A percentile compares a stretch with the other conserved stretches of the same genome.
Conservation (phyloP, 1,140 invertebrate species). For the Pygmarrhopalites habei region DNA sequence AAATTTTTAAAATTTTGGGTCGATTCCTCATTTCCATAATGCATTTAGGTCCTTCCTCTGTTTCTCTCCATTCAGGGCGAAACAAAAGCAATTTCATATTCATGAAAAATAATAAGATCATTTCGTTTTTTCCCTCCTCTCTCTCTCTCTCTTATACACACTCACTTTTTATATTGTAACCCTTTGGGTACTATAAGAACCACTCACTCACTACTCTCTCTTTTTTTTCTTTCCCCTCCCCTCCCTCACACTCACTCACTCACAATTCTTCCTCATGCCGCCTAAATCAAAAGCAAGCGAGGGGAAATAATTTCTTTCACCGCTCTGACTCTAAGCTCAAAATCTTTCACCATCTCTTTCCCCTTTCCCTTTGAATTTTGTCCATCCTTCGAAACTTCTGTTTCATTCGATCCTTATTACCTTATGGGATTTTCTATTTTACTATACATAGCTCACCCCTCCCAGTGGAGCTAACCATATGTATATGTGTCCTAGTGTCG, state of each 20-base stretch:
- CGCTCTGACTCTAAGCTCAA: slow-evolving; percentile 1
- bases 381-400: neutral
- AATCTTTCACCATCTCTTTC: slow-evolving; percentile 6
- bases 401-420: no score
- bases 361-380: slow-evolving; percentile 4
- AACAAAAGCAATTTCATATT: slow-evolving; percentile 6
- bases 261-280: neutral
- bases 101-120: slow-evolving; percentile 12
- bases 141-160: neutral
- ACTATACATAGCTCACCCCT: no score
- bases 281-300: slow-evolving; percentile 1
- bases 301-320: slow-evolving; percentile 9
- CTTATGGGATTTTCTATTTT: no score
- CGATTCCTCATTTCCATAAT: slow-evolving; percentile 1
- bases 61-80: neutral
- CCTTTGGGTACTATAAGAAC: neutral
- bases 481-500: no score
- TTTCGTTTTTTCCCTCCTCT: neutral
- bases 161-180: no score
- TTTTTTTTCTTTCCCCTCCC: neutral
- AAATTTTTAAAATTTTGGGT: neutral
- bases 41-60: neutral
- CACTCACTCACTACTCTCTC: neutral
- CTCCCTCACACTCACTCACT: neutral
- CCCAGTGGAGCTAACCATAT: no score